Conservation (phyloP, 2,888 invertebrate species). For the Hypomecis punctinalis region DNA sequence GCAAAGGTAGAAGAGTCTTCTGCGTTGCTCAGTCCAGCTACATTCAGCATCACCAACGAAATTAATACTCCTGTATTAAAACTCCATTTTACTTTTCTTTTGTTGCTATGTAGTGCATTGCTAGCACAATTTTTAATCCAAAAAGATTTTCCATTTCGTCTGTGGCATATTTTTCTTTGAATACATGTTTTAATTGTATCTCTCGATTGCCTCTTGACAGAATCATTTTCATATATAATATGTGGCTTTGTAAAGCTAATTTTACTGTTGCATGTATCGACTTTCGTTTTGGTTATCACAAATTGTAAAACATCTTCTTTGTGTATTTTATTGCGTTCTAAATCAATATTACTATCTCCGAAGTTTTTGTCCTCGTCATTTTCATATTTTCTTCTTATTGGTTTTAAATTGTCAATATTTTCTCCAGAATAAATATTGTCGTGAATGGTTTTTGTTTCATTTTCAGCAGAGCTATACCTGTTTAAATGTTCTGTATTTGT, state of each 20-base stretch:
- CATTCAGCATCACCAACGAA: slow-evolving; percentile 69
- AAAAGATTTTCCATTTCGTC: neutral
- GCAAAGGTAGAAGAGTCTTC: slow-evolving; percentile 47
- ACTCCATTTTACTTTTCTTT: slow-evolving; percentile 62
- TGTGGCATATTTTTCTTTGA: neutral
- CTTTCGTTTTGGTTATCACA: neutral
- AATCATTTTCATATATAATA: neutral
- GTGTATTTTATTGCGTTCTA: neutral
- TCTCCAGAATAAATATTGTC: neutral
- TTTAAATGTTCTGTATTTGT: neutral
- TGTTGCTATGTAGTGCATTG: slow-evolving; percentile 5
- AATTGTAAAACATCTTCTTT: neutral
- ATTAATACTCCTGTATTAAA: slow-evolving; percentile 59
- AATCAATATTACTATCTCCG: neutral
- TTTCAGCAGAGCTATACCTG: neutral
- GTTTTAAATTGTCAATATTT: too few species aligned
- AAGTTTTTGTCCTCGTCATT: neutral
- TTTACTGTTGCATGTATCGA: neutral
- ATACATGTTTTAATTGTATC: neutral
- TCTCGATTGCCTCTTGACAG: neutral
- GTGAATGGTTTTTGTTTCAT: neutral
- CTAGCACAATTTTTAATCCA: neutral
- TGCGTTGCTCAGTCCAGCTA: slow-evolving; percentile 59
- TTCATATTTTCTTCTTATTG: neutral
- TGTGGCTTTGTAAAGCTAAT: neutral